phyloP scores from a whole-genome alignment of 2,888 invertebrate genomes.

The Vanessa cardui region DNA sequence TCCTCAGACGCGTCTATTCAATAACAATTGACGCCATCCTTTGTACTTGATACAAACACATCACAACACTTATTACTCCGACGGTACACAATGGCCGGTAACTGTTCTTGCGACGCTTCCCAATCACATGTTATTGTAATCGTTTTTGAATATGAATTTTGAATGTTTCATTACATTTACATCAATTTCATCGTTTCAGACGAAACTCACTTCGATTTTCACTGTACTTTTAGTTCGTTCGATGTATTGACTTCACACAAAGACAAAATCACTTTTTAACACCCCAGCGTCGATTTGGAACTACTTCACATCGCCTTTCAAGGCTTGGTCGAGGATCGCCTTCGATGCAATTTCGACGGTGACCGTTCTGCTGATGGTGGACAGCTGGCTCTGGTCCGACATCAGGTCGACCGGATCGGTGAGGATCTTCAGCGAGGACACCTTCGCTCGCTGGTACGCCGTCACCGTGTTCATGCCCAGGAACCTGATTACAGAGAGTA shows the following conservation, averaged over 20 bases:
- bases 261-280: not conserved
- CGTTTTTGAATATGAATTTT: not conserved
- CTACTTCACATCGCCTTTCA: constrained; percentile 60
- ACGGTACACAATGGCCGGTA: not conserved
- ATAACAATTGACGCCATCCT: constrained; percentile 24
- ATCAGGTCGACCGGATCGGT: constrained; percentile 53
- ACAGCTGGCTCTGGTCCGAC: constrained; percentile 59
- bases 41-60: constrained; percentile 34
- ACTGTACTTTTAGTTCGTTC: not conserved
- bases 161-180: not conserved
- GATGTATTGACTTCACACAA: too few species aligned
- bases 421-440: constrained; percentile 91
- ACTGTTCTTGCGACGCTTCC: not conserved
- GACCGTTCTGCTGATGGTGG: constrained; percentile 77
- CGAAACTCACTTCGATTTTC: not conserved
- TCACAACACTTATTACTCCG: constrained; percentile 22
- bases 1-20: constrained; percentile 4
- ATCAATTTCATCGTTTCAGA: too few species aligned
- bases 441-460: constrained; percentile 95
- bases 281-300: not conserved
- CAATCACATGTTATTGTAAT: not conserved
- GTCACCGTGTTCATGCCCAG: constrained; percentile 93
- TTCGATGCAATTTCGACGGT: constrained; percentile 78
- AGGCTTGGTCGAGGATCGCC: constrained; percentile 65
- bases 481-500: constrained; percentile 83